phyloP scores from a whole-genome alignment of 2,113 vertebrate genomes.

The Salvelinus sp. region DNA sequence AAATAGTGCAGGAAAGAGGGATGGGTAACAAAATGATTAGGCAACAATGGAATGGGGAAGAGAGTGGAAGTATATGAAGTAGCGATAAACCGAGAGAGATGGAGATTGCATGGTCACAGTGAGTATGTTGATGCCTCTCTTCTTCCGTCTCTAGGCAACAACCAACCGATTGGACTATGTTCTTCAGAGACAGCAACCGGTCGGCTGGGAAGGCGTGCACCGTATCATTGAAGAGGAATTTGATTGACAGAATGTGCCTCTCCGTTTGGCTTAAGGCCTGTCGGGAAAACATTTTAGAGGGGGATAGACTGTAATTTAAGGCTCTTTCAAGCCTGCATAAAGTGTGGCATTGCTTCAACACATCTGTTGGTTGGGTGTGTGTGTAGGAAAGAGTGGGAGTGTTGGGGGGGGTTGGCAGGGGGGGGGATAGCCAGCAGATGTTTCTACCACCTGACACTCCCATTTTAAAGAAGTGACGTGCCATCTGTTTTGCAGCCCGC shows the following conservation, averaged over 20 bases:
- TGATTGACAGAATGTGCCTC: not conserved
- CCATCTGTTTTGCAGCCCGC: not conserved
- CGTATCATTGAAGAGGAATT: not conserved
- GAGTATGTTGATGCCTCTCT: not conserved
- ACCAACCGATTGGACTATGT: too few species aligned
- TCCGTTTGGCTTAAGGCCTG: not conserved
- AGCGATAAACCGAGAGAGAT: not conserved
- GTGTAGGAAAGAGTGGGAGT: not conserved
- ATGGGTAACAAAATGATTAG: not conserved
- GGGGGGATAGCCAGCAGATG: not conserved
- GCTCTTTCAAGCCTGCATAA: not conserved
- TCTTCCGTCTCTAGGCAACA: constrained; percentile 8
- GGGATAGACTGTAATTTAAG: constrained; percentile 3
- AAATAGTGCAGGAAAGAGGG: not conserved
- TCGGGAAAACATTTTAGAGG: not conserved
- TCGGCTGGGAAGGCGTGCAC: not conserved
- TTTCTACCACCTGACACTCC: constrained; percentile 7
- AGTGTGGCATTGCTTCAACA: not conserved
- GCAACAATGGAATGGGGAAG: not conserved
- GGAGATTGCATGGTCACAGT: not conserved
- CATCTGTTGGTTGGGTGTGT: not conserved
- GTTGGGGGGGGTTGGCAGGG: not conserved
- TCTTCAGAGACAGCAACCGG: not conserved
- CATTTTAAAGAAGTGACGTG: not conserved
- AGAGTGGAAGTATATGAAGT: not conserved